Evolutionary conservation across 1,140 invertebrate species (phyloP), one percentile per base, ranked within the genome.

Genomic region (Drosophila simulans): DNA sequence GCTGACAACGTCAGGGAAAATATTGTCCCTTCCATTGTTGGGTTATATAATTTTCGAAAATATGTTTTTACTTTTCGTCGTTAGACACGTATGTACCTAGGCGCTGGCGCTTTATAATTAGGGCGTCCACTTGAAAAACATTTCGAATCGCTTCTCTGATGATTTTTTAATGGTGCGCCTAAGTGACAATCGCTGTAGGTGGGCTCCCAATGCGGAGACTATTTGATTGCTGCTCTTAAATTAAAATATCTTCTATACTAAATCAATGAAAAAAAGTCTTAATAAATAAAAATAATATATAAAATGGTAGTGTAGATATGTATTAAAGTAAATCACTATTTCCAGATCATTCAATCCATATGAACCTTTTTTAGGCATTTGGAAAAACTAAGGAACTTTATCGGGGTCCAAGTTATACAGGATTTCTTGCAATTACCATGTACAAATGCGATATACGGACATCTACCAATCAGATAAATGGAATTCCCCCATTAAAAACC

Each of bases 71-170:
- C 51, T 71, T 69, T 75, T 42, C 40, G 17, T 64, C 15, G 1
- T 42, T 58, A 37, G 55, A 2, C 54, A 56, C 46, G 64, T 70
- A 5, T 34, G 5, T 13, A 70, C 66, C 64, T 70, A 52, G 66
- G 51, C 17, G 66, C 82, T 88, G 78, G 78, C 83, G 82, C 83
- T 86, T 65, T 78, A 59, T 82, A 86, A 86, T 81, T 78, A 88
- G 73, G 83, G 65, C 77, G 64, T 68, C 80, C 59, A 58, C 60
- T 55, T 55, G 27, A 62, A 60, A 58, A 42, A 40, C 8, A 25
- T 31, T 40, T 46, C 35, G 43, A 15, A 12, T 31, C 22, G 37
- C 8, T 25, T 22, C 0, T 57, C 66, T 78, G 54, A 78, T 83
- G 57, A 59, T 74, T 15, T 56, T 69, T 73, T 74, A 64, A 82